Percentiles rank a stretch among this genome's conserved stretches.
These are phyloP conservation scores for Hystrix brachyura DNA, from an alignment of 2,113 vertebrate species.

Conservation along the genomic window DNA sequence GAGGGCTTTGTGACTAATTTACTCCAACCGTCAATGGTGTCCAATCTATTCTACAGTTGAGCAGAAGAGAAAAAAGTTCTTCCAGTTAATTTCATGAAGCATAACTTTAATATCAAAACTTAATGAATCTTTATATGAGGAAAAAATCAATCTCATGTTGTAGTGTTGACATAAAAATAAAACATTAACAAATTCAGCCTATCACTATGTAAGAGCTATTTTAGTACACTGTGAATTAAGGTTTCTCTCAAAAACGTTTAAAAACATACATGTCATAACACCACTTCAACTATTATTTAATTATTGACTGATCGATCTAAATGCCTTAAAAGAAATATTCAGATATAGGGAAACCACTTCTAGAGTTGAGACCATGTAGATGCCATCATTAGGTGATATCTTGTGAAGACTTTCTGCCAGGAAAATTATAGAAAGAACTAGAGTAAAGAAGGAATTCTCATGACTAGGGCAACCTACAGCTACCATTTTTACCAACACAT, in stretches of 20 bases:
- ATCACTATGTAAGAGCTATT: neutral
- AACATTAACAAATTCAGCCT: neutral
- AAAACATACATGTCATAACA: neutral
- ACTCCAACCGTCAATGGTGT: neutral
- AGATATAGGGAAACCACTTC: neutral
- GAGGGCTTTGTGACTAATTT: neutral
- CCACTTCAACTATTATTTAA: neutral
- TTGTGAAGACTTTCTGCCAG: neutral
- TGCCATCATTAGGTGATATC: neutral
- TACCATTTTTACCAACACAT: fast-evolving
- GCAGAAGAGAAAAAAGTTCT: neutral
- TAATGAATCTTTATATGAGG: slow-evolving; percentile 41
- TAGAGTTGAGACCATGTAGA: neutral
- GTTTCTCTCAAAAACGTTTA: neutral
- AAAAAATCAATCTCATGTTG: neutral
- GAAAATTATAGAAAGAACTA: neutral
- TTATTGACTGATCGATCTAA: neutral
- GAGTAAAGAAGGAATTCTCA: neutral
- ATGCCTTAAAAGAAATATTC: neutral
- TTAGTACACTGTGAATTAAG: neutral
- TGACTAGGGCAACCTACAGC: neutral
- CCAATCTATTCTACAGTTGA: neutral
- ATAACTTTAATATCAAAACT: slow-evolving; percentile 39
- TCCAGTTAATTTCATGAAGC: slow-evolving; percentile 45
- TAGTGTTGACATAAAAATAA: slow-evolving; percentile 46